These are phyloP conservation scores for Diloba caeruleocephala DNA, from an alignment of 2,888 invertebrate genomes.

Conservation along the genomic window DNA sequence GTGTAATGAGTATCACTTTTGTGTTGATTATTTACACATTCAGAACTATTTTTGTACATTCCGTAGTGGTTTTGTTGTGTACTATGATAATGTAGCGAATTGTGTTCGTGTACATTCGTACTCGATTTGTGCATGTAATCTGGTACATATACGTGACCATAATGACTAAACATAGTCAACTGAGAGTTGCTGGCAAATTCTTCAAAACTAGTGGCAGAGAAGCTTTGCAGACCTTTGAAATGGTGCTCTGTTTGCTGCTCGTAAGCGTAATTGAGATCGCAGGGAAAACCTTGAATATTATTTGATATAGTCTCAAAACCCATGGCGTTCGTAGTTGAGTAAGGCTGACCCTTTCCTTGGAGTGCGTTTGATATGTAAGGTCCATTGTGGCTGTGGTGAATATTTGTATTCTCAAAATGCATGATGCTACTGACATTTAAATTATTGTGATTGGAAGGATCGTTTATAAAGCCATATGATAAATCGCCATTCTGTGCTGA, in stretches of 20 bases:
- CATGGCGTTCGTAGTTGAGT: slow-evolving; percentile 67
- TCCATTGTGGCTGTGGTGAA: slow-evolving; percentile 78
- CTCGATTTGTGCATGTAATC: slow-evolving; percentile 81
- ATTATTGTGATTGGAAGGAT: slow-evolving; percentile 81
- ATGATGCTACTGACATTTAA: slow-evolving; percentile 69
- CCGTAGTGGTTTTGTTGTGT: slow-evolving; percentile 78
- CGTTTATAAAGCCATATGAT: slow-evolving; percentile 77
- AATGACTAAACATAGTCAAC: slow-evolving; percentile 86
- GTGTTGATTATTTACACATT: slow-evolving; percentile 82
- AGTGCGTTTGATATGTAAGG: slow-evolving; percentile 82
- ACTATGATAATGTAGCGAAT: slow-evolving; percentile 73
- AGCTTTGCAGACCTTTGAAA: slow-evolving; percentile 82
- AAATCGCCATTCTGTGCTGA: slow-evolving; percentile 59
- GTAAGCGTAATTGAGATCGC: slow-evolving; percentile 84
- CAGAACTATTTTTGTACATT: slow-evolving; percentile 78
- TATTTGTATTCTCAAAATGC: slow-evolving; percentile 81
- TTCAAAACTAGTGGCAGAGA: slow-evolving; percentile 85
- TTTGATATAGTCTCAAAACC: slow-evolving; percentile 74
- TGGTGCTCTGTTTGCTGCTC: slow-evolving; percentile 75
- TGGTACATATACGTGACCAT: slow-evolving; percentile 83
- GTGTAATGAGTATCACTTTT: slow-evolving; percentile 90
- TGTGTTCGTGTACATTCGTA: slow-evolving; percentile 71
- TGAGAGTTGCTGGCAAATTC: slow-evolving; percentile 88
- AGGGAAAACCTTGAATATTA: slow-evolving; percentile 81
- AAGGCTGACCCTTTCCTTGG: slow-evolving; percentile 82